Base-by-base conservation (phyloP, 35 echinoderm and acorn worm species). In the Apostichopus japonicus region DNA sequence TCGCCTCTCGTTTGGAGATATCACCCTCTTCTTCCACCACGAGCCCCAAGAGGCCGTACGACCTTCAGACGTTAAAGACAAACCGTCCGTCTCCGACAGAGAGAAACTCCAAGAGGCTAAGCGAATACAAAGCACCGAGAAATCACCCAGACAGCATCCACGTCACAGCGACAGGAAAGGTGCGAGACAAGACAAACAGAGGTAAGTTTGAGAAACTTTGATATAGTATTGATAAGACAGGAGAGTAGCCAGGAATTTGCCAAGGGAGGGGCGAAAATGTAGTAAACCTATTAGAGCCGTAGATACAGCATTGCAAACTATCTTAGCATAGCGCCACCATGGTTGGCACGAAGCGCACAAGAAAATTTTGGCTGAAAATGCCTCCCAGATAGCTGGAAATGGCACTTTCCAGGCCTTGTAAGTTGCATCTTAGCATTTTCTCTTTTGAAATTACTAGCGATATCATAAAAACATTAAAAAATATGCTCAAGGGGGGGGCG, bases 21-120 rank as follows among this genome's bases (percentile, higher is more conserved):
- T 99, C n/a, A 92, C 95, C 51, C 93, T 99, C 21, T 95, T 96
- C 70, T 99, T 99, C 86, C 95, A 99, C 78, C 97, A 99, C 79
- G 79, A 92, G 8, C 92, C 96, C 10, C 83, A 58, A 15, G 79
- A 91, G 33, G 72, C 24, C 13, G 77, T 58, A 5, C 24, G 58
- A 59, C 90, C 90, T 1, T 54, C 72, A 17, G 90, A 91, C 0
- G 72, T 79, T 10, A 89, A 72, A 72, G 86, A 78, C 0, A 79
- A 79, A 53, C 16, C 52, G 10, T 25, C 71, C 8, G 23, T 75
- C 23, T 27, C 86, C 6, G 90, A 91, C 7, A 79, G 52, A 22
- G 52, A 79, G 72, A 91, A 79, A 91, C 73, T 21, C 1, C 53
- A 52, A 17, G 90, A 91, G 25, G 19, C 72, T 67, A 89, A 63